Base-by-base conservation (phyloP, 2,113 vertebrate species). In the Tretioscincus oriximinensis region DNA sequence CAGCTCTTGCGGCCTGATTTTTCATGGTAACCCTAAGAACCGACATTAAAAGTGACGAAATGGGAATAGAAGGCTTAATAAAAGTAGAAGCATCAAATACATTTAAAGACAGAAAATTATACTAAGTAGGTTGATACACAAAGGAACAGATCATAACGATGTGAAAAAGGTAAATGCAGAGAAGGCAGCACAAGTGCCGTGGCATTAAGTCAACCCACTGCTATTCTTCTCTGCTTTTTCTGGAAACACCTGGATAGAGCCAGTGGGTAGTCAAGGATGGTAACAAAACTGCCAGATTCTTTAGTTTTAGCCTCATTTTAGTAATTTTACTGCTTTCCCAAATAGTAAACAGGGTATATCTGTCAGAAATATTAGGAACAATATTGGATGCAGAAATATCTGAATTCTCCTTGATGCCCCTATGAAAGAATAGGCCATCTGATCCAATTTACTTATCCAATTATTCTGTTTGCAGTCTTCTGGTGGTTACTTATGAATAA, bases 261-360 rank as follows among this genome's bases (percentile, higher is more conserved):
- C 35, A 82, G 85, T 82, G 77, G 26, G 71, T 84, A 85, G 82
- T 84, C 90, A 90, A 71, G 81, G 74, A 2, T 20, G 83, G 73
- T 69, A 31, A 87, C 81, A 66, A 5, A 41, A 2, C 60, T 29
- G 29, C 49, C 79, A 79, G 9, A 26, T 64, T 77, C 86, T 10
- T 76, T 81, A 69, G 80, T 69, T 69, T 81, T 29, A 60, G 28
- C 35, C 63, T 76, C 65, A 31, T 63, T 67, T 81, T 63, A 76
- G 28, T 54, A 61, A 60, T 68, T 61, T 60, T 31, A 29, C 16
- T 28, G 41, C 29, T 28, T 22, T 75, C 51, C 61, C 80, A 69
- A 29, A 70, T 47, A 24, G 41, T 47, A 67, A 76, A 76, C 60
- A 18, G 8, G 35, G 11, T 24, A 61, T 24, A 47, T 63, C 47